Percentiles rank a stretch among this genome's conserved stretches.
Conservation (phyloP, 1,140 invertebrate species). For the Drosophila quadrilineata region DNA sequence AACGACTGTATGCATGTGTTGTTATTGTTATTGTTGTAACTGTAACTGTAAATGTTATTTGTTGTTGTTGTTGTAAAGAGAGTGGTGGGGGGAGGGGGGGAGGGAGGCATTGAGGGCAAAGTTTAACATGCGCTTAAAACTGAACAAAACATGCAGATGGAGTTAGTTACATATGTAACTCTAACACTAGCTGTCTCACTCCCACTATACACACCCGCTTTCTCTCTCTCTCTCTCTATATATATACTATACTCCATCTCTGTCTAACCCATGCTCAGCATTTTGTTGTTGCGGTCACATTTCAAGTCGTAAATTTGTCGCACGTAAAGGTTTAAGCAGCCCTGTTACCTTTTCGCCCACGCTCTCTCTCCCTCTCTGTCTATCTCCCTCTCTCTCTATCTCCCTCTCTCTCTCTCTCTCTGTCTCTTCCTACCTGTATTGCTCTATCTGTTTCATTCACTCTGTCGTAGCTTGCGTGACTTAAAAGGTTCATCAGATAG, state of each 20-base stretch:
- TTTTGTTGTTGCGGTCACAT: constrained; percentile 63
- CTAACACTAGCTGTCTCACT: constrained; percentile 5
- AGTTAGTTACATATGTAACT: constrained; percentile 21
- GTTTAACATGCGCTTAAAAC: constrained; percentile 55
- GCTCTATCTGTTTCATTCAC: not conserved
- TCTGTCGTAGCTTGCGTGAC: constrained; percentile 33
- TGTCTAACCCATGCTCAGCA: too few relatives aligned
- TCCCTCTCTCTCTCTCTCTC: not conserved
- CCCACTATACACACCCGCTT: not conserved
- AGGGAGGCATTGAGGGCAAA: constrained; percentile 38
- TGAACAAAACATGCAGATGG: constrained; percentile 42
- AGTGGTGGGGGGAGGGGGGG: too few relatives aligned
- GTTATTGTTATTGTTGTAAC: constrained; percentile 1
- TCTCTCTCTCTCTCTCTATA: not conserved
- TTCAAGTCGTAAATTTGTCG: constrained; percentile 78
- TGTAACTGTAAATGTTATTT: not conserved
- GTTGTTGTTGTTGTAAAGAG: constrained; percentile 6
- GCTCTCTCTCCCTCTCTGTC: not conserved
- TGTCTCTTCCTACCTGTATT: not conserved
- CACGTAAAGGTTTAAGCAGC: constrained; percentile 79
- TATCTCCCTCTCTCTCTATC: not conserved
- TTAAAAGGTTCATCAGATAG: constrained; percentile 79
- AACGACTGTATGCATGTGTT: constrained; percentile 54
- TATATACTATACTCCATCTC: too few relatives aligned
- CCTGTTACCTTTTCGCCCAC: constrained; percentile 36